These are phyloP conservation scores for Ormyrus pomaceus DNA, from an alignment of 2,888 invertebrate species.

Conservation along the genomic window DNA sequence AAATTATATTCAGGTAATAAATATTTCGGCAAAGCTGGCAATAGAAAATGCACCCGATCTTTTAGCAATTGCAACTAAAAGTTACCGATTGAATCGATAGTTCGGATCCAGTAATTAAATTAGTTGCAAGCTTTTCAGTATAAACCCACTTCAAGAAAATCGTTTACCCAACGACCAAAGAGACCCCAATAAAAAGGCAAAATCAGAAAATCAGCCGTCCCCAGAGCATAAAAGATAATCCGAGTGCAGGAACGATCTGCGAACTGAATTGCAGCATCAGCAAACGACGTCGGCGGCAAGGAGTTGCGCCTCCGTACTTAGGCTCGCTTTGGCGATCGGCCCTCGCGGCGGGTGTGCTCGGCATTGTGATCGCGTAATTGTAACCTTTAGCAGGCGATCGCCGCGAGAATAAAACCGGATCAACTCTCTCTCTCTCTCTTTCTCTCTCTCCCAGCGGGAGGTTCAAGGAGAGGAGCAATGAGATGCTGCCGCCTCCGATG, in stretches of 20 bases:
- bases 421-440: background rate
- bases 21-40: too few relatives aligned
- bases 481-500: conserved; percentile 14
- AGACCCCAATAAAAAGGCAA: too few relatives aligned
- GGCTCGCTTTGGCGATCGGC: conserved; percentile 62
- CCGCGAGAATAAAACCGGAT: background rate
- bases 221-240: too few relatives aligned
- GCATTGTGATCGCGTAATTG: conserved; percentile 69
- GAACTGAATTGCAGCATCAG: conserved; percentile 29
- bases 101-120: too few relatives aligned
- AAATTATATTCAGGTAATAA: too few relatives aligned
- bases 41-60: too few relatives aligned
- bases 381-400: conserved; percentile 58
- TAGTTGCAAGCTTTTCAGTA: too few relatives aligned
- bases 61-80: too few relatives aligned
- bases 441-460: conserved; percentile 17
- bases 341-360: conserved; percentile 64
- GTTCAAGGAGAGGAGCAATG: conserved; percentile 41
- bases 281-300: conserved; percentile 19
- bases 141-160: too few relatives aligned
- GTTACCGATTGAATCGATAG: too few relatives aligned
- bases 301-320: conserved; percentile 63
- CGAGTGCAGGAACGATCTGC: conserved; percentile 51
- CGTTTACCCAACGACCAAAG: too few relatives aligned
- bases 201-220: too few relatives aligned